phyloP scores from a whole-genome alignment of 2,888 invertebrate genomes.

The Elegia similella region DNA sequence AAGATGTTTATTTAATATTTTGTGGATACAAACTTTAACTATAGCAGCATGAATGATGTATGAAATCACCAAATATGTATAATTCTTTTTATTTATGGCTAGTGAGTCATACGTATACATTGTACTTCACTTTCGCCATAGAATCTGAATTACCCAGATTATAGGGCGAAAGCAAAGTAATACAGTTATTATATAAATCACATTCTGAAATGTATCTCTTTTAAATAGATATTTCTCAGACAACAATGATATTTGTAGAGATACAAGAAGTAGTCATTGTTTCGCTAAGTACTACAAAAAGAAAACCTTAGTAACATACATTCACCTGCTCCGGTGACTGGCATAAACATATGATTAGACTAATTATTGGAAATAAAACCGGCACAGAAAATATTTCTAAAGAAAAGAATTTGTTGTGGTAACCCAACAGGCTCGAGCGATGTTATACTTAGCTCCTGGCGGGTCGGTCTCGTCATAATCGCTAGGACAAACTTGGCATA shows the following conservation, averaged over 20 bases:
- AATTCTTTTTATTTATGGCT: too few species aligned
- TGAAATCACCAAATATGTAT: background rate
- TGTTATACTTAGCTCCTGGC: constrained; percentile 10
- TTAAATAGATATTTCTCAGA: too few species aligned
- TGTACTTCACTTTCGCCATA: background rate
- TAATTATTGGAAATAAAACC: background rate
- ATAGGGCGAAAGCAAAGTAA: too few species aligned
- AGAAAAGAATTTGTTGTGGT: constrained; percentile 2
- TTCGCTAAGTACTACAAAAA: background rate
- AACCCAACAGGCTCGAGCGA: constrained; percentile 1
- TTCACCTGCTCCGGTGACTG: background rate
- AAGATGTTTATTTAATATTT: background rate
- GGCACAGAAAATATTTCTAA: background rate
- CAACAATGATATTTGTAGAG: too few species aligned
- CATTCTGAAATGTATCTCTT: too few species aligned
- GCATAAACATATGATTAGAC: background rate
- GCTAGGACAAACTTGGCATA: constrained; percentile 29
- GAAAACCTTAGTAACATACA: background rate
- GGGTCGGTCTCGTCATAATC: constrained; percentile 11
- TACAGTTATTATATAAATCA: too few species aligned
- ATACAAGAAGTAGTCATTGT: background rate
- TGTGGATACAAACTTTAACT: background rate
- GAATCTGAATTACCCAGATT: too few species aligned
- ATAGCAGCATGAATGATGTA: background rate
- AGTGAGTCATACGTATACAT: too few species aligned